Base-by-base conservation (phyloP, 2,797 vertebrate species). In the Sebastes flavidus region DNA sequence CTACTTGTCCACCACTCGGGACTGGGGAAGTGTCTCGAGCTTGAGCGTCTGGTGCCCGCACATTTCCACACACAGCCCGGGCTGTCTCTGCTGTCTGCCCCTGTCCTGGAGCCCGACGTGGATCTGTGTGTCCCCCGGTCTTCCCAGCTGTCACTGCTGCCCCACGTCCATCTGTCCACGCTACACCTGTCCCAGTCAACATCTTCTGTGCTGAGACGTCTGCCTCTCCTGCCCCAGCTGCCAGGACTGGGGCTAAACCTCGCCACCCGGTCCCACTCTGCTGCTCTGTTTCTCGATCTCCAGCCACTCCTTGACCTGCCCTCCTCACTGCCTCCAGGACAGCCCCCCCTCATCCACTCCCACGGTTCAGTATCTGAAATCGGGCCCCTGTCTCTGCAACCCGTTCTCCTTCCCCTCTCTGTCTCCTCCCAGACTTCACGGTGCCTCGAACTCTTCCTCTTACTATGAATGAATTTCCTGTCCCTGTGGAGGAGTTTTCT, bases 381-480 rank as follows among this genome's bases (percentile, higher is more conserved):
- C 61, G 68, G 65, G 49, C 67, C 73, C 87, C 83, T 86, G 84
- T 92, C 90, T 82, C 91, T 88, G 71, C 75, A 74, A 74, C 75
- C 70, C 65, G 55, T 71, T 78, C 62, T 81, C 80, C 84, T 75
- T 20, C 67, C 75, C 32, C 77, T 87, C 70, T 87, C 90, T 24
- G 75, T 82, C 71, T 87, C 88, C 69, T 88, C 87, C 83, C 87
- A 88, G 75, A 83, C 84, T 65, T 90, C 87, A 38, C 66, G 59
- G 71, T 75, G 75, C 54, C 87, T 87, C 29, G 90, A 85, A 90
- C 92, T 87, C 69, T 90, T 96, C 90, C 94, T 94, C 91, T 96
- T 96, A 87, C 88, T 92, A 77, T 94, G 92, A 93, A 95, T 94
- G 87, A 89, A 90, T 77, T 90, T 91, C 78, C 88, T 91, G 89